phyloP scores from a whole-genome alignment of 2,113 vertebrate species.

The Dasypus novemcinctus region DNA sequence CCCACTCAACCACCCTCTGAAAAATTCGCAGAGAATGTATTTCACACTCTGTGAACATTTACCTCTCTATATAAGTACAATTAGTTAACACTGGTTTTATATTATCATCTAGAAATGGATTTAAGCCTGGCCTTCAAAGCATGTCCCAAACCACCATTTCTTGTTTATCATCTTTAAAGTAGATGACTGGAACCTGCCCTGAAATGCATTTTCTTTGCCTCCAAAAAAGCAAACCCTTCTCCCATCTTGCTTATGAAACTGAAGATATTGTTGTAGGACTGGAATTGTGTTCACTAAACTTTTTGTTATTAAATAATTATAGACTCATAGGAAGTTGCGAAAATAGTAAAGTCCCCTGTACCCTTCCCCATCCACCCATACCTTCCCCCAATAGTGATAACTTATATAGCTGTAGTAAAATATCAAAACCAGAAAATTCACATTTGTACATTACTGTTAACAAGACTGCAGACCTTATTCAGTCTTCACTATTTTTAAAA shows the following conservation, averaged over 20 bases:
- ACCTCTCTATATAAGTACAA: background rate
- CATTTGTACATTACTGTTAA: background rate
- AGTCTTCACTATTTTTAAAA: background rate
- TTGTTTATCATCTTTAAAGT: constrained; percentile 17
- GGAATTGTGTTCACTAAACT: background rate
- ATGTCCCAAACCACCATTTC: background rate
- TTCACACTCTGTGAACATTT: background rate
- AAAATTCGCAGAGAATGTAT: constrained; percentile 33
- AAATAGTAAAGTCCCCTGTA: background rate
- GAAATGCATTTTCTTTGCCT: constrained; percentile 36
- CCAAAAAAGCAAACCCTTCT: background rate
- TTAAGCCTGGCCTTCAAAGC: constrained; percentile 2
- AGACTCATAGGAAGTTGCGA: constrained; percentile 18
- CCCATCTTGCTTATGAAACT: background rate
- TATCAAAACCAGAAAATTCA: constrained; percentile 18
- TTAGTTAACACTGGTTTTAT: background rate
- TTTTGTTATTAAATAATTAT: constrained; percentile 43
- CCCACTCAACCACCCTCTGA: background rate
- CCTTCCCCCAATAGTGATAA: background rate
- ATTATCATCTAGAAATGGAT: background rate
- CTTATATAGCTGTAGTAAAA: background rate
- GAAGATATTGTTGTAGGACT: background rate
- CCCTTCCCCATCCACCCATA: background rate
- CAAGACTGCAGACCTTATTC: background rate
- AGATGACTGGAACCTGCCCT: background rate